Evolutionary conservation across 1,140 invertebrate species (phyloP), one percentile per base, ranked within the genome.

Genomic region (Pygmarrhopalites habei): DNA sequence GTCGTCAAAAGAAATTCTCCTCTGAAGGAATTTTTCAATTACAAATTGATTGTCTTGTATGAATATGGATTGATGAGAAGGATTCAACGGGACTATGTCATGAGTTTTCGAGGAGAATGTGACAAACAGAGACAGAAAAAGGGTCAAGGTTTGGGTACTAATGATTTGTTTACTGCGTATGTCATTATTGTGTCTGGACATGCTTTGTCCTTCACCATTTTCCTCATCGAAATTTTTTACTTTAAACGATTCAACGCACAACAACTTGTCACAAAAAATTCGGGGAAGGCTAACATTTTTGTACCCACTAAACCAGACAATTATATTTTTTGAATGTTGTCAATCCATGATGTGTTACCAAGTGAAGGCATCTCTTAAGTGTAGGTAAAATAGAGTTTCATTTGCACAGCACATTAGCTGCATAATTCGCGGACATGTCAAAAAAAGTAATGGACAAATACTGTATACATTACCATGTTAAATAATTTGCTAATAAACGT

Each of bases 151-250:
- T 21, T 59, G 29, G 57, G 4, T 25, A 2, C 46, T 12, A 21
- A 32, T 44, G 57, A 59, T 26, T 2, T 59, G 10, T 59, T 59
- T 47, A 46, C 57, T 10, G 57, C 57, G 10, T 44, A 28, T 23
- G 17, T n/a, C 29, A 26, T 59, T 25, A 30, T 59, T 5, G 3
- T 44, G 14, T 5, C 21, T 17, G 57, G 57, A 2, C 46, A 46
- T 30, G 39, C 14, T 28, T 10, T 47, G 5, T 35, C 28, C n/a
- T 59, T 59, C 4, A 23, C 23, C 12, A 26, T 59, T 21, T 19
- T 47, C 39, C 4, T 59, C 19, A 44, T 59, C 5, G 57, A 59
- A 46, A 26, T n/a, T 21, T 17, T 55, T 12, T 55, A 55, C 21
- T 55, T 49, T 49, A 39, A 39, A 39, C 7, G 17, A 39, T 39